Evolutionary conservation across 2,888 invertebrate genomes (phyloP).

Genomic region (Epirrita christyi): DNA sequence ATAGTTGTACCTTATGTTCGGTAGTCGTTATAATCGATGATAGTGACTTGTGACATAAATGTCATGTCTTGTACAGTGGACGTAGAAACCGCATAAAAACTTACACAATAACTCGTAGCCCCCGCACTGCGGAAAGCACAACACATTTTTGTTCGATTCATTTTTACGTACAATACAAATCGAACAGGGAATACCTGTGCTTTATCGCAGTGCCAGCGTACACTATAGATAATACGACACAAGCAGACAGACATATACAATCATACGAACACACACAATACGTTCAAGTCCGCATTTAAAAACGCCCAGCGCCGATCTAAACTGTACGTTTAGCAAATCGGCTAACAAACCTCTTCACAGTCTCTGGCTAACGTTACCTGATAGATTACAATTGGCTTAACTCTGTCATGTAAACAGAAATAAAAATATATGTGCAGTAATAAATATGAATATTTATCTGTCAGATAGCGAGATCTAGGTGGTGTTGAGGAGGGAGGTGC

Average conservation of each 20-base stretch:
- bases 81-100: conserved; percentile 46
- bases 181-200: background rate
- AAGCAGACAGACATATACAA: conserved; percentile 34
- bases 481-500: conserved; percentile 3
- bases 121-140: conserved; percentile 61
- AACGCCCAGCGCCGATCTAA: conserved; percentile 48
- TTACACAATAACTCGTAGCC: conserved; percentile 57
- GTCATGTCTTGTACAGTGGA: conserved; percentile 24
- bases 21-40: background rate
- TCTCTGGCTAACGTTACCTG: conserved; percentile 1
- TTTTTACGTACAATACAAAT: conserved; percentile 8
- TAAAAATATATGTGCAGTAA: too few relatives aligned
- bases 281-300: conserved; percentile 48
- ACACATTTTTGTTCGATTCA: background rate
- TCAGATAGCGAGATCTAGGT: background rate
- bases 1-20: conserved; percentile 7
- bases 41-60: background rate
- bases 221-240: conserved; percentile 20
- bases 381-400: background rate
- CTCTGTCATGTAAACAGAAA: too few relatives aligned
- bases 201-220: conserved; percentile 20
- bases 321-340: conserved; percentile 43
- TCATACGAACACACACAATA: conserved; percentile 46
- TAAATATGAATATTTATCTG: too few relatives aligned
- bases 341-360: conserved; percentile 32